Percentiles rank a stretch among this genome's conserved stretches.
These are phyloP conservation scores for Hemichromis elongatus DNA, from an alignment of 2,113 vertebrate genomes.

Conservation along the genomic window DNA sequence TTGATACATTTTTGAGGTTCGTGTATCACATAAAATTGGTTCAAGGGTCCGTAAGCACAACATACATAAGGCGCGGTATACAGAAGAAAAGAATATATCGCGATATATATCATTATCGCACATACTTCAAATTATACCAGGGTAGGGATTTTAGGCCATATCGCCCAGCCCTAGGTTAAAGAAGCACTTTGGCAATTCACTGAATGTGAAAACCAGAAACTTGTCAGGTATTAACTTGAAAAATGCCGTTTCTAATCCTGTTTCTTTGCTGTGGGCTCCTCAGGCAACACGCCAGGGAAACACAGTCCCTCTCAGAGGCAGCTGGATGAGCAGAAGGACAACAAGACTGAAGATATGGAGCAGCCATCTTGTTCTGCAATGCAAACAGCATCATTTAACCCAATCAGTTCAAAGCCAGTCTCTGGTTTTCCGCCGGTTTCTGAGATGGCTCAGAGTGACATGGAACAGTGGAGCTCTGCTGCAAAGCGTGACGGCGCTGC, in stretches of 20 bases:
- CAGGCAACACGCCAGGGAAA: neutral
- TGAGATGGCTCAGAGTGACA: neutral
- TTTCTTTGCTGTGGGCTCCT: neutral
- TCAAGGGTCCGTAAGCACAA: too few species aligned
- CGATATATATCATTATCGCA: too few species aligned
- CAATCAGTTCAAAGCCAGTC: neutral
- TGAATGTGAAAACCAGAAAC: neutral
- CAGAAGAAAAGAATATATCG: too few species aligned
- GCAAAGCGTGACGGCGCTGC: neutral
- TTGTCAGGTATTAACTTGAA: neutral
- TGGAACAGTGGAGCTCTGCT: neutral
- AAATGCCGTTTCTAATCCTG: neutral
- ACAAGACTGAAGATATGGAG: neutral
- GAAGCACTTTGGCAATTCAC: neutral
- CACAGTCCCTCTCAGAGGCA: neutral
- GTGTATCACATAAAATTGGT: too few species aligned
- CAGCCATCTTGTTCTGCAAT: neutral
- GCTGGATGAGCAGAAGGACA: neutral
- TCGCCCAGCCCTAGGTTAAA: too few species aligned
- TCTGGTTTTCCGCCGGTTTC: neutral
- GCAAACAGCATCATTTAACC: neutral
- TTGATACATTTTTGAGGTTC: too few species aligned
- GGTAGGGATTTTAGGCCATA: too few species aligned
- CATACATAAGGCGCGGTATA: too few species aligned
- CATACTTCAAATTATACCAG: too few species aligned